Evolutionary conservation across 2,113 vertebrate species (phyloP).

Genomic region (Myotis davidii): DNA sequence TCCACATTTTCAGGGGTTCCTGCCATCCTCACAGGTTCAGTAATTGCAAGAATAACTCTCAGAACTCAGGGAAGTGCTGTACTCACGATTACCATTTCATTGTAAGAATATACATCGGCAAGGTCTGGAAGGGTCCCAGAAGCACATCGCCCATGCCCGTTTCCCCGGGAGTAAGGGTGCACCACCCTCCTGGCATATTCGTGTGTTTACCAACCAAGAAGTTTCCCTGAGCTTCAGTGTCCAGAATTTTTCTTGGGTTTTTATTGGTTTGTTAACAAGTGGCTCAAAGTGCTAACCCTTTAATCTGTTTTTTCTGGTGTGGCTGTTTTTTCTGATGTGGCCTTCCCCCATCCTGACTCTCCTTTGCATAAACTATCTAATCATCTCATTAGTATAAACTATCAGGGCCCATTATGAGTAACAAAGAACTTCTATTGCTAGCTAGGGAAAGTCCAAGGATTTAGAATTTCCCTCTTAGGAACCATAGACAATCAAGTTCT

Average conservation of each 20-base stretch:
- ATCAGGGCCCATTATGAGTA: neutral
- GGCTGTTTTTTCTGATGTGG: neutral
- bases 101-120: neutral
- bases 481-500: neutral
- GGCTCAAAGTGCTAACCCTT: neutral
- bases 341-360: neutral
- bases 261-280: neutral
- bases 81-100: neutral
- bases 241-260: neutral
- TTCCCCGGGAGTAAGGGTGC: neutral
- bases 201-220: neutral
- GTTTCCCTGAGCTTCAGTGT: neutral
- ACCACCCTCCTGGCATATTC: neutral
- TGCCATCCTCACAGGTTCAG: neutral
- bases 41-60: neutral
- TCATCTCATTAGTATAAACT: neutral
- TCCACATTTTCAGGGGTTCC: neutral
- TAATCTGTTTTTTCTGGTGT: neutral
- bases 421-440: neutral
- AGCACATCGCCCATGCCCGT: neutral
- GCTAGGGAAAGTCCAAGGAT: neutral
- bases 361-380: neutral
- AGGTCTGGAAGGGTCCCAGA: neutral
- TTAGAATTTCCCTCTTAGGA: neutral
- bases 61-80: neutral